A percentile compares a stretch with the other conserved stretches of the same genome.
Evolutionary conservation across 2,113 vertebrate genomes (phyloP).

Genomic region (Ptilorrhoa leucosticta): DNA sequence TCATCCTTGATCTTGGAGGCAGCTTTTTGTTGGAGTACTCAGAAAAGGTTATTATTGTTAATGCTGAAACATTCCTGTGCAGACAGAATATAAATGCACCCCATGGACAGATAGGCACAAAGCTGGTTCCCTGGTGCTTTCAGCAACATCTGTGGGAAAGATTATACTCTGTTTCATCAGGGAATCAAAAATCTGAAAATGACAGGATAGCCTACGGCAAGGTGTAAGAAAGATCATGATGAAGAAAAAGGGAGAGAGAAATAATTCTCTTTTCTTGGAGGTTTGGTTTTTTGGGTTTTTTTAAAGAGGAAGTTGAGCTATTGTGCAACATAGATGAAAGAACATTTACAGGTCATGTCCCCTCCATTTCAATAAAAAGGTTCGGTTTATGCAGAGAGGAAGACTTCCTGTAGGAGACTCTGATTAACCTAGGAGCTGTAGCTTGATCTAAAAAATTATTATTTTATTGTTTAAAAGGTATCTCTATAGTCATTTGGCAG

Average conservation of each 20-base stretch:
- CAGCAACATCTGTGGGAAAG: neutral
- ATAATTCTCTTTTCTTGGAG: neutral
- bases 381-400: neutral
- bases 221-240: neutral
- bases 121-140: neutral
- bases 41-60: neutral
- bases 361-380: neutral
- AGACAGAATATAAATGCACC: neutral
- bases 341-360: neutral
- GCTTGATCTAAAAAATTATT: neutral
- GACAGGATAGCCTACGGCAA: neutral
- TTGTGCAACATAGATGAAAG: neutral
- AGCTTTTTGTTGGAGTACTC: neutral
- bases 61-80: neutral
- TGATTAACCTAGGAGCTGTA: neutral
- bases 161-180: neutral
- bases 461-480: neutral
- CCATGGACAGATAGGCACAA: neutral
- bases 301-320: neutral
- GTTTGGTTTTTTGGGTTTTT: rapidly evolving
- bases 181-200: neutral
- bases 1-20: neutral
- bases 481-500: neutral
- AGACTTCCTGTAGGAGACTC: neutral
- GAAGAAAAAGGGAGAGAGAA: neutral